Evolutionary conservation across 2,888 invertebrate genomes (phyloP), one percentile per base, ranked within the genome.

Genomic region (Sphaerophoria taeniata): DNA sequence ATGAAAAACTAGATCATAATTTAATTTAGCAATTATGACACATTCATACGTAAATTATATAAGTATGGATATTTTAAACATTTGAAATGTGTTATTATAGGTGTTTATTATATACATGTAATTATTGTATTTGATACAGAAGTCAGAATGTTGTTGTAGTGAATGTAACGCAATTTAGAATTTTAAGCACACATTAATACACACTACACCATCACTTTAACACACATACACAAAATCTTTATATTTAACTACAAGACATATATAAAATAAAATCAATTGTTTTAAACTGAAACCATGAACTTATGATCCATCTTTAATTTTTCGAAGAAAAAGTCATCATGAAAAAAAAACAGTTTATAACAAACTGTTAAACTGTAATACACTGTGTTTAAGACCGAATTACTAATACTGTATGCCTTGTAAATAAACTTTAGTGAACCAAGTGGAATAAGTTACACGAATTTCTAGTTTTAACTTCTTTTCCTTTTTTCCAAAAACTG

Each of bases 211-310:
- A 39, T 16, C 16, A 60, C 39, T 12, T 3, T 6, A 6, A 16
- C 9, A 49, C 39, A 39, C 16, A 39, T 7, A 70, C 36, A 34
- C 53, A n/a, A 56, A 16, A 61, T 43, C 24, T 24, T 2, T 24
- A 24, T 2, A 24, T 24, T 24, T 24, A 24, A 24, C 24, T 24
- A 24, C 24, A 24, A 24, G 24, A 24, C 24, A 24, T 24, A 24
- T 24, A 24, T 1, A 24, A 24, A 24, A 24, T 24, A 24, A 16
- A 65, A 65, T 16, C 12, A 34, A 56, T 33, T 7, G 73, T 69
- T 70, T 24, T 71, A 75, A 82, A 69, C 61, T 77, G 70, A 83
- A 83, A 83, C 70, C 73, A 74, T 78, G 78, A 65, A 78, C 83
- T 83, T 83, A 83, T 74, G 83, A 83, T 83, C 72, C 78, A 83